phyloP scores from a whole-genome alignment of 1,140 invertebrate genomes.

The Adoxophyes honmai region DNA sequence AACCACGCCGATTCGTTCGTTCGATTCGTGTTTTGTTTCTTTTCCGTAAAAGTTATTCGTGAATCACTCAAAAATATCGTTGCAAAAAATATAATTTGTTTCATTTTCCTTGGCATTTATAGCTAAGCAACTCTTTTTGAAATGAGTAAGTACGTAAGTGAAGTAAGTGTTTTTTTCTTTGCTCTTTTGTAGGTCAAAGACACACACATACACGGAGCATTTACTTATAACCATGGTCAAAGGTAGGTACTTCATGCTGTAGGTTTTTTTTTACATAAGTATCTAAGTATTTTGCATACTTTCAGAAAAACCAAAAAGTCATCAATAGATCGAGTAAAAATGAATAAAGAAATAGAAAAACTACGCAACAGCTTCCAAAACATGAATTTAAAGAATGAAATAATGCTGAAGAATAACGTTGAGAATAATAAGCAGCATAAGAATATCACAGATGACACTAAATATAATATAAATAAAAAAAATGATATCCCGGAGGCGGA shows the following conservation, averaged over 20 bases:
- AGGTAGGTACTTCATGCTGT: constrained; percentile 18
- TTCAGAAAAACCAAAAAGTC: constrained; percentile 33
- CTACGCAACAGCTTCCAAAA: constrained; percentile 34
- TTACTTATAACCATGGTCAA: constrained; percentile 21
- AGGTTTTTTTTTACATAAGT: not conserved
- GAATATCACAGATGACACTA: not conserved
- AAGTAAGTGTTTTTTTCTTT: not conserved
- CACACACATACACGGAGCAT: constrained; percentile 25
- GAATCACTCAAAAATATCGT: no score
- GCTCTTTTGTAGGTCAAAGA: constrained; percentile 31
- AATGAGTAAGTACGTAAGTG: no score
- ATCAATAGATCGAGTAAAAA: constrained; percentile 23
- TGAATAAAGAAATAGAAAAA: constrained; percentile 45
- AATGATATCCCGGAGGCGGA: no score
- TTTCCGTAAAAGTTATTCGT: no score
- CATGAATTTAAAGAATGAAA: constrained; percentile 42
- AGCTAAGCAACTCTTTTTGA: no score
- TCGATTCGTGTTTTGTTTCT: no score
- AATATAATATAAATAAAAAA: no score
- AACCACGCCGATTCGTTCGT: no score
- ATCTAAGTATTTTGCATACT: not conserved
- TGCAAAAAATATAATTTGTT: no score
- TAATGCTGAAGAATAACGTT: constrained; percentile 29
- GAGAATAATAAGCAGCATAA: not conserved
- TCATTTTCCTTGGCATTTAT: no score